These are phyloP conservation scores for Propsilocerus akamusi DNA, from an alignment of 1,140 invertebrate genomes.

Conservation along the genomic window DNA sequence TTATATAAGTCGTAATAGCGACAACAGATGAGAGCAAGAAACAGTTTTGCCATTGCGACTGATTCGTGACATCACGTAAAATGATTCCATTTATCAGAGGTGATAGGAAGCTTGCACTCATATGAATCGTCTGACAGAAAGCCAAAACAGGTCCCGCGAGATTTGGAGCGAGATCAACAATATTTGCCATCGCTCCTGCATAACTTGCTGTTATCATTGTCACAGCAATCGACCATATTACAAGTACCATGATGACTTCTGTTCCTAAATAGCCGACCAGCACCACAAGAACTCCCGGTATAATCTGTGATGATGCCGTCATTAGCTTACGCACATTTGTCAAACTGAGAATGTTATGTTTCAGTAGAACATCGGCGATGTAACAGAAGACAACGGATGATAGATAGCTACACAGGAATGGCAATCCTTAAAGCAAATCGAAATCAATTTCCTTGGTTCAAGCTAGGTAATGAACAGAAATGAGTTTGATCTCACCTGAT, in stretches of 20 bases:
- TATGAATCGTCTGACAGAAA: conserved; percentile 57
- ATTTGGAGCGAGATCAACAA: conserved; percentile 54
- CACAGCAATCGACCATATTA: conserved; percentile 50
- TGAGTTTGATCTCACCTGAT: too few relatives aligned
- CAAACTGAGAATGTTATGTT: conserved; percentile 33
- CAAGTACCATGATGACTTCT: conserved; percentile 32
- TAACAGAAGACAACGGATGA: conserved; percentile 52
- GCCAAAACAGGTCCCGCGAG: conserved; percentile 49
- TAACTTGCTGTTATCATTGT: conserved; percentile 51
- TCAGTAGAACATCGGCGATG: conserved; percentile 41
- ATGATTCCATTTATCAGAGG: conserved; percentile 38
- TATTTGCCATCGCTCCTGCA: conserved; percentile 56
- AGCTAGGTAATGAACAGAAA: too few relatives aligned
- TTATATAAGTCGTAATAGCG: conserved; percentile 40
- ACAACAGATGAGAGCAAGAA: conserved; percentile 46
- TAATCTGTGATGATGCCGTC: conserved; percentile 46
- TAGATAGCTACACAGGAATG: conserved; percentile 48
- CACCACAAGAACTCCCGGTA: conserved; percentile 43
- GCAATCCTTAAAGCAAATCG: too few relatives aligned
- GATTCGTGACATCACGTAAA: conserved; percentile 26
- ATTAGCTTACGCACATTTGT: conserved; percentile 47
- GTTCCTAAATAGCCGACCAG: conserved; percentile 46
- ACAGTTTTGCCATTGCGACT: conserved; percentile 45
- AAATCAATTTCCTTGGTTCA: too few relatives aligned
- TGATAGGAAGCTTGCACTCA: conserved; percentile 51